Conservation (phyloP, 2,113 vertebrate species). For the Syngnathus typhle region DNA sequence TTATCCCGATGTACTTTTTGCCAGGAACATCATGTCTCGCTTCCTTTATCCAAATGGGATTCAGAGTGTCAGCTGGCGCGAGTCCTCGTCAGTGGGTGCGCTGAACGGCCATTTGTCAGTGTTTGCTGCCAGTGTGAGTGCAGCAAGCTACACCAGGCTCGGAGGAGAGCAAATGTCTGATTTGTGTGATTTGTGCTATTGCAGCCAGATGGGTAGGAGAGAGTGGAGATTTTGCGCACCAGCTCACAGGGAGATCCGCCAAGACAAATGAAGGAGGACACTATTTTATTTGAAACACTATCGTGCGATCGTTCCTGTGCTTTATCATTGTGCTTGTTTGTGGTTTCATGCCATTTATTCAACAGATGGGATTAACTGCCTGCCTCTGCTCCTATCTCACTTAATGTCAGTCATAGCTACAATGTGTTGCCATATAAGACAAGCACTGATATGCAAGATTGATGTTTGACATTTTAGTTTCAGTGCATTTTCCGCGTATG, state of each 20-base stretch:
- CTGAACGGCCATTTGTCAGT: slow-evolving; percentile 52
- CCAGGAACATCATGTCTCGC: slow-evolving; percentile 44
- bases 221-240: slow-evolving; percentile 23
- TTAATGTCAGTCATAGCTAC: neutral
- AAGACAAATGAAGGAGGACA: slow-evolving; percentile 23
- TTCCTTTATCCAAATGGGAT: slow-evolving; percentile 40
- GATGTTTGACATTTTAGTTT: neutral
- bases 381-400: neutral
- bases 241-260: slow-evolving; percentile 13
- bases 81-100: slow-evolving; percentile 48
- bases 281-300: neutral
- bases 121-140: slow-evolving; percentile 48
- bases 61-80: slow-evolving; percentile 52
- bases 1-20: slow-evolving; percentile 23
- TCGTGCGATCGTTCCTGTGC: neutral
- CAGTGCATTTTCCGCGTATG: neutral
- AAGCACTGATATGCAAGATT: neutral
- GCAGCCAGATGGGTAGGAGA: slow-evolving; percentile 42
- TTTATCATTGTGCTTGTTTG: neutral
- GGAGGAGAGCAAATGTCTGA: slow-evolving; percentile 14
- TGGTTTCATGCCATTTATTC: neutral
- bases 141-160: slow-evolving; percentile 53
- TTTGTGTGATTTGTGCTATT: slow-evolving; percentile 28
- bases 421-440: neutral
- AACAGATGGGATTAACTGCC: neutral